phyloP scores from a whole-genome alignment of 2,797 vertebrate species.

The Pseudopleuronectes americanus region DNA sequence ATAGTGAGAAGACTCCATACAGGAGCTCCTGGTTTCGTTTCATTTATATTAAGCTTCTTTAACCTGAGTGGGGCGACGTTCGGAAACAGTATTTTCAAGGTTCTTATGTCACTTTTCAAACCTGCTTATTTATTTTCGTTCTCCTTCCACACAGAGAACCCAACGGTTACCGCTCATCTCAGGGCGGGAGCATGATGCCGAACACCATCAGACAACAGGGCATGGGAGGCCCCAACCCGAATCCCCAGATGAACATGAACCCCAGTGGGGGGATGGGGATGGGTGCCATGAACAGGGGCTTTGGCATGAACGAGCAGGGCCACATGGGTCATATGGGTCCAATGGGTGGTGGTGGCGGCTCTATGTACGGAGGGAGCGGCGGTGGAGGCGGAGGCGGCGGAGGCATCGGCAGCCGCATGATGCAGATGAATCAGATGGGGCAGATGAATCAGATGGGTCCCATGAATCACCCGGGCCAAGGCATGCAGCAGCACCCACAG shows the following conservation, averaged over 20 bases:
- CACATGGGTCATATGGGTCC: constrained; percentile 84
- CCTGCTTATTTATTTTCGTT: constrained; percentile 12
- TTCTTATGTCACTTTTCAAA: constrained; percentile 5
- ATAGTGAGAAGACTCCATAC: constrained; percentile 23
- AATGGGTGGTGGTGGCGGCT: constrained; percentile 73
- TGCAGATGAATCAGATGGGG: constrained; percentile 83
- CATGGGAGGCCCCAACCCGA: constrained; percentile 85
- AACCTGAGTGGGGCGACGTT: constrained; percentile 18
- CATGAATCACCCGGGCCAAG: constrained; percentile 78
- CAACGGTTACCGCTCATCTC: constrained; percentile 91
- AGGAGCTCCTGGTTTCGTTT: constrained; percentile 24
- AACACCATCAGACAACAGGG: constrained; percentile 83
- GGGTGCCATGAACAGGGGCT: constrained; percentile 84
- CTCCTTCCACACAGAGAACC: constrained; percentile 87
- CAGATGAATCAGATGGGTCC: constrained; percentile 80
- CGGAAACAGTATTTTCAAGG: not conserved
- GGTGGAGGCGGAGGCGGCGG: constrained; percentile 70
- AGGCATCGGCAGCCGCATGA: constrained; percentile 80
- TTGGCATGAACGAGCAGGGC: constrained; percentile 86
- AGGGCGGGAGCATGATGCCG: constrained; percentile 82
- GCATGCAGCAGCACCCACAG: constrained; percentile 81
- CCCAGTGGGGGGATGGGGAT: constrained; percentile 82
- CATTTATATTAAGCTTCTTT: constrained; percentile 12
- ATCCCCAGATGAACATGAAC: constrained; percentile 86
- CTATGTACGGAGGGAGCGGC: constrained; percentile 82